These are phyloP conservation scores for Styela clava DNA, from an alignment of 23 tunicate species.

Conservation along the genomic window DNA sequence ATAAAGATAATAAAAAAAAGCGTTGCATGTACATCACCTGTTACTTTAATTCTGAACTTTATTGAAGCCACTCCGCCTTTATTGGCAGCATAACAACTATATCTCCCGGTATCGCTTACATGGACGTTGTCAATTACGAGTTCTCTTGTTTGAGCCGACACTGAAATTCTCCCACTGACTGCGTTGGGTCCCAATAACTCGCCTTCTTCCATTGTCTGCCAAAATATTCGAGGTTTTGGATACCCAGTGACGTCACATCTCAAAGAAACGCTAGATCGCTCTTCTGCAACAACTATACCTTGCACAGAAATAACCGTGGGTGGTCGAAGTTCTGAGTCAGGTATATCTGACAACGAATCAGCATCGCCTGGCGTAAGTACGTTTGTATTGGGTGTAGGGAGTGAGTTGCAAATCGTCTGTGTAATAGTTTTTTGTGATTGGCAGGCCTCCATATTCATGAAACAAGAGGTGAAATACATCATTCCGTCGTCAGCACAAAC, in stretches of 20 bases:
- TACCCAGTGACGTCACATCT: background rate
- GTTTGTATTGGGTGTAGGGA: slow-evolving; percentile 6
- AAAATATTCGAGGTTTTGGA: background rate
- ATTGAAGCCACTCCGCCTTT: background rate
- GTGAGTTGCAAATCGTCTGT: background rate
- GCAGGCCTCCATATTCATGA: slow-evolving; percentile 13
- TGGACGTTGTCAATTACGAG: background rate
- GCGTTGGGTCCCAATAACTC: background rate
- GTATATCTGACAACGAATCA: background rate
- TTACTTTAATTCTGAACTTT: background rate
- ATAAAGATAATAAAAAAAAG: too few species aligned
- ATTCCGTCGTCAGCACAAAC: slow-evolving; percentile 7
- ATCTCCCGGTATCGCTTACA: background rate
- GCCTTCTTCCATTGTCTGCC: background rate
- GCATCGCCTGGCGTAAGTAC: background rate
- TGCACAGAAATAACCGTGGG: slow-evolving; percentile 1
- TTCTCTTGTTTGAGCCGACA: background rate
- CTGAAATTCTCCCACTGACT: background rate
- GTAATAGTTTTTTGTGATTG: background rate
- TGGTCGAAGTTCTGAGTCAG: background rate
- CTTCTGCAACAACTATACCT: background rate
- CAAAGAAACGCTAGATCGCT: background rate
- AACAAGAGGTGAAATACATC: slow-evolving; percentile 12
- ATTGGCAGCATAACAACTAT: slow-evolving; percentile 2
- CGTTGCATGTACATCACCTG: too few species aligned